Base-by-base conservation (phyloP, 2,113 vertebrate species). In the Mirza zaza region DNA sequence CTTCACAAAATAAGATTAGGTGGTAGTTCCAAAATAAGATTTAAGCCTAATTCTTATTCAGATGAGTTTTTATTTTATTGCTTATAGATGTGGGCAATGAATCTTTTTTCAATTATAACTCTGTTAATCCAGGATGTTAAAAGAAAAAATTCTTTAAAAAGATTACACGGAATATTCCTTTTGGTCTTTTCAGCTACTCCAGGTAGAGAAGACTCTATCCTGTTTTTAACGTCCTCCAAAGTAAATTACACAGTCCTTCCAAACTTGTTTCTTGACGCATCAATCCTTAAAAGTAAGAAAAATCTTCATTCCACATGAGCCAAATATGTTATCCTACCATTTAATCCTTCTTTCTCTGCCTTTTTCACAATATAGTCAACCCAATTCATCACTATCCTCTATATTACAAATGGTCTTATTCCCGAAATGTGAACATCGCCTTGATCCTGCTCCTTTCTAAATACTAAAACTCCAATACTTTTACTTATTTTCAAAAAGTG, bases 1-100 rank as follows among this genome's bases (percentile, higher is more conserved):
- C 80, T 93, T 87, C 75, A 86, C 55, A 95, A 93, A 97, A 87
- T 93, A 81, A 96, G 82, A 94, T 97, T 91, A 91, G 50, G 55
- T 55, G 42, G 42, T 55, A 90, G 85, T 91, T 97, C 50, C 79
- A 88, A 94, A 77, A 95, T 61, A 45, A 91, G 73, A 94, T 52
- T 88, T 76, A 88, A 94, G 21, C 36, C 68, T 85, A 80, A 88
- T 57, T 91, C 55, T 86, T 93, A 92, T 42, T 97, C 93, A 90
- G 79, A 75, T 55, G 57, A 87, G 23, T 77, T 84, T 71, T 90
- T 96, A 61, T 77, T 91, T 84, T 48, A 94, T 81, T 91, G 82
- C 25, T 68, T 76, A 36, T 52, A n/a, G 42, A 75, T 83, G 83
- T 59, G 29, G 80, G 81, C 45, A 73, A 75, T 85, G 8, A 57